A percentile compares a stretch with the other conserved stretches of the same genome.
These are phyloP conservation scores for Takifugu flavidus DNA, from an alignment of 2,113 vertebrate genomes.

Conservation along the genomic window DNA sequence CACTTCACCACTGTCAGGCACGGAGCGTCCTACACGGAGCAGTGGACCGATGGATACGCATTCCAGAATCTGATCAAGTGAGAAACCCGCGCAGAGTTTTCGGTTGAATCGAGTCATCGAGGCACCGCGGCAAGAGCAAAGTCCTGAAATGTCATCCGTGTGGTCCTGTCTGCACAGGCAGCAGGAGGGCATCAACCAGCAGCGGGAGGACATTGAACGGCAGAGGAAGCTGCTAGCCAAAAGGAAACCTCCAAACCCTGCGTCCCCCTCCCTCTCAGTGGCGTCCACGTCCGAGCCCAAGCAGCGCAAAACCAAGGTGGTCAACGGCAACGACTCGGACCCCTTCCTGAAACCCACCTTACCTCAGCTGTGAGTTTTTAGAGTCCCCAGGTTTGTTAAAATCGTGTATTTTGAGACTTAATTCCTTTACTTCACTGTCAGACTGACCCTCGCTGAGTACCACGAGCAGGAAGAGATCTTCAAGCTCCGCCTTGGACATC, in stretches of 20 bases:
- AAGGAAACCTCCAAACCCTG: conserved; percentile 92
- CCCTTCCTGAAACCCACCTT: conserved; percentile 96
- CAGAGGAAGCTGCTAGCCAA: conserved; percentile 98
- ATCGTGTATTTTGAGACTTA: neutral
- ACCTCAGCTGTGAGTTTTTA: conserved; percentile 91
- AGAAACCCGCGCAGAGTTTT: conserved; percentile 31
- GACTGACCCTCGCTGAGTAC: conserved; percentile 95
- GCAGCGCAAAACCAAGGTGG: conserved; percentile 97
- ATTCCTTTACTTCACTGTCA: conserved; percentile 46
- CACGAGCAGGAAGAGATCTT: conserved; percentile 99
- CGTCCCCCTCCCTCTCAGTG: conserved; percentile 88
- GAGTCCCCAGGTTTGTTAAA: neutral
- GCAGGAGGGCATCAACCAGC: conserved; percentile 98
- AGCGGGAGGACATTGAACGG: conserved; percentile 98
- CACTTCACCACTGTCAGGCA: conserved; percentile 99
- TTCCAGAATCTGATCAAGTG: conserved; percentile 99
- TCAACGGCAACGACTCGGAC: conserved; percentile 98
- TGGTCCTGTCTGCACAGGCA: conserved; percentile 77
- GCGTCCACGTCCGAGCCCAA: conserved; percentile 93
- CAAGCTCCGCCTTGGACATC: conserved; percentile 96
- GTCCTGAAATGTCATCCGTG: neutral
- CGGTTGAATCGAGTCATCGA: neutral
- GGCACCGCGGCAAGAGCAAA: neutral
- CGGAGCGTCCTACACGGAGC: conserved; percentile 97
- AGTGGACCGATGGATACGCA: conserved; percentile 99